Base-by-base conservation (phyloP, 1,140 invertebrate genomes). In the Caenorhabditis tropicalis region DNA sequence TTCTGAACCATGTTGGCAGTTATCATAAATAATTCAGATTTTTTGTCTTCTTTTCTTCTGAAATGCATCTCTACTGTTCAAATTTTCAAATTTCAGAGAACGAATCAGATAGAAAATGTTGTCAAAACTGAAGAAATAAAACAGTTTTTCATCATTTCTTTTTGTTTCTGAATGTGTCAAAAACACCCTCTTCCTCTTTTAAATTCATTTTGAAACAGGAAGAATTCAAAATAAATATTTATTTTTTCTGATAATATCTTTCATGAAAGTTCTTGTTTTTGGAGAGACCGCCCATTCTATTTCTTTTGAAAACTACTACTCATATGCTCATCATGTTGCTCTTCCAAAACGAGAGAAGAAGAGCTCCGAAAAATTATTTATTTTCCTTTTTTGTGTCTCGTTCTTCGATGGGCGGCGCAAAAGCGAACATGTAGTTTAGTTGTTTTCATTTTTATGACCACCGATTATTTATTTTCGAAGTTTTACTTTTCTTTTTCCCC, bases 311-410 rank as follows among this genome's bases (percentile, higher is more conserved):
- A 65, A 65, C 58, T 65, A 65, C 58, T 65, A 65, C 58, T 65
- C 58, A 65, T 65, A 65, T 65, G 29, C 58, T 65, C 58, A 65
- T 65, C 58, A 65, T 65, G 58, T 65, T 65, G 58, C 58, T 65
- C 58, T 65, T 65, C 58, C 29, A 31, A 33, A 65, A 65, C 33
- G 36, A 24, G 29, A 65, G 58, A n/a, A 36, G 31, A 65, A 65
- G 29, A 36, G 58, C 58, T 65, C 58, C 58, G 58, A 36, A 65
- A 65, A 65, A 65, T 65, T 33, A 65, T 65, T 65, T 65, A 65
- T 65, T 65, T 65, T 65, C 58, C 36, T 65, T 65, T 36, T 65
- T 65, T 65, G 58, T 33, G 6, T 65, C 58, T 65, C 24, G 21
- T 33, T 65, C 36, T 29, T 65, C 36, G 58, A 19, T 33, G 29